A percentile compares a stretch with the other conserved stretches of the same genome.
Evolutionary conservation across 2,113 vertebrate species (phyloP).

Genomic region (Megaceryle maxima): DNA sequence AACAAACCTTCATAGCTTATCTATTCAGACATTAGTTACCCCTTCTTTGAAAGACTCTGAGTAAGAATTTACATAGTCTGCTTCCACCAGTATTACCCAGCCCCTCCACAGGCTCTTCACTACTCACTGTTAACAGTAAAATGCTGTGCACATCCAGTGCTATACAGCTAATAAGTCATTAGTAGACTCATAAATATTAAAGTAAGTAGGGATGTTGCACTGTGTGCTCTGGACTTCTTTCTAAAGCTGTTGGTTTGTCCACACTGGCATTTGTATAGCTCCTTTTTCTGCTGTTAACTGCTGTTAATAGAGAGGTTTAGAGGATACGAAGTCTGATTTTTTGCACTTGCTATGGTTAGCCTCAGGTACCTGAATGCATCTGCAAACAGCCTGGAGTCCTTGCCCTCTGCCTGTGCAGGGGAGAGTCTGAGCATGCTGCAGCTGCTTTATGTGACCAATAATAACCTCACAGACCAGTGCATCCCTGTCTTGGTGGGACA

Average conservation of each 20-base stretch:
- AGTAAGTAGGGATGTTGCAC: not conserved
- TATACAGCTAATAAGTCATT: not conserved
- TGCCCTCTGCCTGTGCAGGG: slow-evolving; percentile 83
- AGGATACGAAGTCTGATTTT: not conserved
- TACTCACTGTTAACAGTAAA: not conserved
- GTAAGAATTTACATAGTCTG: not conserved
- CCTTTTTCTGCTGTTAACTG: not conserved
- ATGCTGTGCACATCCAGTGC: not conserved
- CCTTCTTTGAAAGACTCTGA: not conserved
- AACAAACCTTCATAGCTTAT: not conserved
- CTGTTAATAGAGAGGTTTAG: not conserved
- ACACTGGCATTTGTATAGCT: not conserved
- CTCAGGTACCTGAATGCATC: slow-evolving; percentile 95
- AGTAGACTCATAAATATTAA: not conserved
- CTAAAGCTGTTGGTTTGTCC: not conserved
- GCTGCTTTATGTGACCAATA: slow-evolving; percentile 90
- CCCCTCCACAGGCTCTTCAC: not conserved
- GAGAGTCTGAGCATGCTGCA: slow-evolving; percentile 91
- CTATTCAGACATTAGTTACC: not conserved
- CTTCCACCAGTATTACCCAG: not conserved
- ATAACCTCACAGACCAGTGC: slow-evolving; percentile 90
- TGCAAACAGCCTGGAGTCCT: slow-evolving; percentile 89
- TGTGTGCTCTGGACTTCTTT: not conserved
- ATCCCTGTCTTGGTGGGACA: slow-evolving; percentile 87
- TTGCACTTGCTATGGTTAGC: slow-evolving; percentile 69